phyloP scores from a whole-genome alignment of 2,797 vertebrate species.

The Protonibea diacanthus region DNA sequence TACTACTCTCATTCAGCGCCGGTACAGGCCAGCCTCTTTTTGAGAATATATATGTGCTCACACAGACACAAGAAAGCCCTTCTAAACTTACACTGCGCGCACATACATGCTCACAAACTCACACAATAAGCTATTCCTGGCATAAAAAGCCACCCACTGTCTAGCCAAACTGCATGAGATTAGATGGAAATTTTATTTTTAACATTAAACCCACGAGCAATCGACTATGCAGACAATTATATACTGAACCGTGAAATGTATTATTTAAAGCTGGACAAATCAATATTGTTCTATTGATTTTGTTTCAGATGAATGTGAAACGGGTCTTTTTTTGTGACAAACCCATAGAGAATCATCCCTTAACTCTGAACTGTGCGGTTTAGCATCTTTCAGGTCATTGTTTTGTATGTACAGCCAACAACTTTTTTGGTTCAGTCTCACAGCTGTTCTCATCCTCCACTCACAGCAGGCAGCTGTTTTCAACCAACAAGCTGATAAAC shows the following conservation, averaged over 20 bases:
- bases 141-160: constrained; percentile 22
- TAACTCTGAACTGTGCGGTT: background rate
- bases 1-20: constrained; percentile 1
- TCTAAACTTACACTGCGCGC: background rate
- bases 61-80: constrained; percentile 17
- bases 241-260: background rate
- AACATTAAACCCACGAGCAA: background rate
- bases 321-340: background rate
- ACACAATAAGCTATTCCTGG: constrained; percentile 21
- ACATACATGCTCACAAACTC: constrained; percentile 8
- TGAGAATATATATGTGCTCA: constrained; percentile 6
- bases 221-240: background rate
- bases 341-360: background rate
- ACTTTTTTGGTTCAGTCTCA: background rate
- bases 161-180: constrained; percentile 12
- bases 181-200: constrained; percentile 21
- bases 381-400: constrained; percentile 2
- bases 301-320: background rate
- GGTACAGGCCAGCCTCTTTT: constrained; percentile 21
- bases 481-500: background rate
- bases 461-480: background rate
- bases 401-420: accelerated
- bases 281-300: background rate
- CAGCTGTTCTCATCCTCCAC: background rate
- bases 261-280: background rate